A percentile compares a stretch with the other conserved stretches of the same genome.
Conservation (phyloP, 2,113 vertebrate genomes). For the Gulo gulo region DNA sequence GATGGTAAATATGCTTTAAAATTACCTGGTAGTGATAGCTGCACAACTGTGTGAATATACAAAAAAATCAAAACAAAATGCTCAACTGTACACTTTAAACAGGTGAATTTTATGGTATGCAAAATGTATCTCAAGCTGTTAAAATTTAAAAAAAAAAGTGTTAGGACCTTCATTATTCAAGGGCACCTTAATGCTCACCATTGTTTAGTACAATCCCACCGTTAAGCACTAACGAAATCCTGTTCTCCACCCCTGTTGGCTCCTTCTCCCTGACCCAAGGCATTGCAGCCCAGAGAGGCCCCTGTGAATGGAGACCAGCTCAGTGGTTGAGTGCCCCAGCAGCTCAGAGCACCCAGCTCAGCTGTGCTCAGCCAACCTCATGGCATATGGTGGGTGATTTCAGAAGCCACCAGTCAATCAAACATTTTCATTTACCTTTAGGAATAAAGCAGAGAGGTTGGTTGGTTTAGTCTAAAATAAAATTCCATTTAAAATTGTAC, state of each 20-base stretch:
- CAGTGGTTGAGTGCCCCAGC: too few species aligned
- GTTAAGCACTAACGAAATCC: neutral
- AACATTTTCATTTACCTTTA: neutral
- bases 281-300: neutral
- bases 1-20: neutral
- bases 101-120: neutral
- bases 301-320: neutral
- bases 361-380: neutral
- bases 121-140: neutral
- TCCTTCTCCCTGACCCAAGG: neutral
- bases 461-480: neutral
- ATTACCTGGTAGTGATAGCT: neutral
- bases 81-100: neutral
- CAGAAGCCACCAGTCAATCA: neutral
- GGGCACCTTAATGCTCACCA: neutral
- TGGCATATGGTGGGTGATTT: neutral
- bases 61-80: neutral
- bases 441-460: neutral
- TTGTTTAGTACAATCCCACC: neutral
- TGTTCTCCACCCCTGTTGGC: neutral
- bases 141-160: neutral
- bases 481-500: neutral
- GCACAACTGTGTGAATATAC: neutral
- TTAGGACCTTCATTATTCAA: neutral
- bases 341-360: neutral